Base-by-base conservation (phyloP, 2,113 vertebrate genomes). In the Albula goreensis region DNA sequence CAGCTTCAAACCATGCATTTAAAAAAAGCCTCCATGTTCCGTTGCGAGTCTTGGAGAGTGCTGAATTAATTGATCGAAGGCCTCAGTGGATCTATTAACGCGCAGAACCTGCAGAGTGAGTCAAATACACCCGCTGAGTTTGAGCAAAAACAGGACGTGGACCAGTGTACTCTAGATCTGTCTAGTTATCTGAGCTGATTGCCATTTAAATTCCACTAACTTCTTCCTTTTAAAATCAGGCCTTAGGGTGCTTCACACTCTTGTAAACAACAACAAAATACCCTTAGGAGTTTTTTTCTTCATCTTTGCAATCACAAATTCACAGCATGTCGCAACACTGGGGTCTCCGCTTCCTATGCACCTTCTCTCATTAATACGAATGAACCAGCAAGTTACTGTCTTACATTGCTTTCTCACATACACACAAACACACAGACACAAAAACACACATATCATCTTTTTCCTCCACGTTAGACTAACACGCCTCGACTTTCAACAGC, bases 101-200 rank as follows among this genome's bases (percentile, higher is more conserved):
- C 17, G 13, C 8, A 60, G 60, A 80, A 60, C 53, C 6, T 25
- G 53, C 84, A 31, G 51, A 79, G 52, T 52, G 52, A 51, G 78
- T 17, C 3, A 31, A n/a, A 79, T 5, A 79, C 57, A 85, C 3
- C 56, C 5, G 84, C 78, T 60, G 52, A 80, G 80, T 78, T 56
- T 56, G 83, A 51, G 12, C 52, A 25, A 78, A 78, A 12, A 5
- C 50, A 31, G 51, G 51, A 63, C 50, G 53, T 78, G 19, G 63
- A n/a, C 49, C 63, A 12, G 19, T 74, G 83, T 50, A 78, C 31
- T 56, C 66, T 22, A 4, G 49, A 70, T 31, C 50, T 70, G 48
- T 74, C 63, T 78, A 84, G 78, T 85, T 85, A 52, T 5, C 13
- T 9, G 31, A 50, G 70, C 48, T 78, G 80, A 85, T 80, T 85